A percentile compares a stretch with the other conserved stretches of the same genome.
These are phyloP conservation scores for Sceloporus tristichus DNA, from an alignment of 2,113 vertebrate species.

Conservation along the genomic window DNA sequence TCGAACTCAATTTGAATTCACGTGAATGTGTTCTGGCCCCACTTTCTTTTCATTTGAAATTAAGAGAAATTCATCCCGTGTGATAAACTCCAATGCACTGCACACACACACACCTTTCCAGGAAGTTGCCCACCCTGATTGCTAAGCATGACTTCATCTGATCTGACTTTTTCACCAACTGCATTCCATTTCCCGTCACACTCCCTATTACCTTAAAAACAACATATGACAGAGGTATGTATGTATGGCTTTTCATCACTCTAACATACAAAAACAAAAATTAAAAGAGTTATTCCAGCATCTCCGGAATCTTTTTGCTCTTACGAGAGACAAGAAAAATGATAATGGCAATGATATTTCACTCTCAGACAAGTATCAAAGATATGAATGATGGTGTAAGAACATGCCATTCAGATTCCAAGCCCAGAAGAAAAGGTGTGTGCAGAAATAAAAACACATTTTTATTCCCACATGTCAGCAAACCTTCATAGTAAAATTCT, in stretches of 20 bases:
- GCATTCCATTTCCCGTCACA: neutral
- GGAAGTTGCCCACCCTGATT: neutral
- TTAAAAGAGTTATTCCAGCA: constrained; percentile 27
- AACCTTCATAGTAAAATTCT: constrained; percentile 20
- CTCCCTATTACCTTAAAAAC: neutral
- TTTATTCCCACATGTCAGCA: constrained; percentile 34
- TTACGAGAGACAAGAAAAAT: constrained; percentile 32
- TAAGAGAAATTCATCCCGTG: too few relatives aligned
- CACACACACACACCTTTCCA: neutral
- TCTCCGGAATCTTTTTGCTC: constrained; percentile 41
- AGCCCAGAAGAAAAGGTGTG: constrained; percentile 35
- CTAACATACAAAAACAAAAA: constrained; percentile 35
- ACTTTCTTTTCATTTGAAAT: too few relatives aligned
- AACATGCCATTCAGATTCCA: constrained; percentile 1
- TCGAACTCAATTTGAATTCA: too few relatives aligned
- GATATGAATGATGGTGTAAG: constrained; percentile 24
- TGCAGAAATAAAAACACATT: neutral
- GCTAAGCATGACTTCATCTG: neutral
- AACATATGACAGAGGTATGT: neutral
- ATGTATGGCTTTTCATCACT: constrained; percentile 23
- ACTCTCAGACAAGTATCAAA: constrained; percentile 35
- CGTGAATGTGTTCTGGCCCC: too few relatives aligned
- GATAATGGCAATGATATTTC: constrained; percentile 42
- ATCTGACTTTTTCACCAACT: neutral
- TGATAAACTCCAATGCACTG: too few relatives aligned